Evolutionary conservation across 64 coral and sea anemone species (phyloP).

Genomic region (Montipora capricornis): DNA sequence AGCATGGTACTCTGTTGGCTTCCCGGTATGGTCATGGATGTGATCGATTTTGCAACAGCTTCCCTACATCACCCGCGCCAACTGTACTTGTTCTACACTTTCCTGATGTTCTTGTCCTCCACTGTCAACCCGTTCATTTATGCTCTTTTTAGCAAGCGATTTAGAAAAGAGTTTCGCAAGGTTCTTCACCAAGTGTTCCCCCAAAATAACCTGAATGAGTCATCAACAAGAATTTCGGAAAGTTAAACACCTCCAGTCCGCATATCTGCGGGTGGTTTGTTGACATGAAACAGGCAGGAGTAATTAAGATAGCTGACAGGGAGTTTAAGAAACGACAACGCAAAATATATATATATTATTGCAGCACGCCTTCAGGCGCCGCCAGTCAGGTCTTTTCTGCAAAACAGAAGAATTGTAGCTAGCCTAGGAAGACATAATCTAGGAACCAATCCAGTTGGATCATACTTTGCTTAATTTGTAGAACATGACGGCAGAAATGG

Average conservation of each 20-base stretch:
- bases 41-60: constrained; percentile 13
- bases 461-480: too few relatives aligned
- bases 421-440: too few relatives aligned
- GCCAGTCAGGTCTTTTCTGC: too few relatives aligned
- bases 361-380: too few relatives aligned
- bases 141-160: constrained; percentile 57
- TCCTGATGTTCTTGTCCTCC: constrained; percentile 36
- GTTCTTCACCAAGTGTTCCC: constrained; percentile 2
- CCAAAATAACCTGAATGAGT: background rate
- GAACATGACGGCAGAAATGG: too few relatives aligned
- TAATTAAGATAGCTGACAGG: too few relatives aligned
- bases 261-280: too few relatives aligned
- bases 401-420: too few relatives aligned
- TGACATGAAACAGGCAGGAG: too few relatives aligned
- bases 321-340: too few relatives aligned
- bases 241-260: background rate
- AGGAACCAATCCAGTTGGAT: too few relatives aligned
- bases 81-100: constrained; percentile 55
- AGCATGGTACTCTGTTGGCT: constrained; percentile 58
- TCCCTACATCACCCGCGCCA: constrained; percentile 19
- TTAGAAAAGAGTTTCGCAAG: constrained; percentile 25
- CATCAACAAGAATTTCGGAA: background rate
- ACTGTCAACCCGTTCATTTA: constrained; percentile 61
- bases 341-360: too few relatives aligned
- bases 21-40: constrained; percentile 54